A percentile compares a stretch with the other conserved stretches of the same genome.
These are phyloP conservation scores for Mormyrops boulengeri DNA, from an alignment of 2,797 vertebrate genomes.

Conservation along the genomic window DNA sequence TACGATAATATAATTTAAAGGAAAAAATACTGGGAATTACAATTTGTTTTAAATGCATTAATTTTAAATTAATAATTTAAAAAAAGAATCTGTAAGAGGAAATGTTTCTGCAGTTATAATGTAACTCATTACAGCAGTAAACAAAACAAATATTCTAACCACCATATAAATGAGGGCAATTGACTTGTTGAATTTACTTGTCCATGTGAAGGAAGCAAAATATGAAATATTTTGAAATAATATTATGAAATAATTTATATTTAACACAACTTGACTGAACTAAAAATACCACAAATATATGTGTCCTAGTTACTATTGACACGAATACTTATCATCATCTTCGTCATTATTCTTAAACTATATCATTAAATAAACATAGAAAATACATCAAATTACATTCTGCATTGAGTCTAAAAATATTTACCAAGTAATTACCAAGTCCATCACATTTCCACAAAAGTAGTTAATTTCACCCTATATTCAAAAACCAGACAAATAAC, in stretches of 20 bases:
- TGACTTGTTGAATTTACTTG: neutral
- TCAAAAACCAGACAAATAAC: slow-evolving; percentile 21
- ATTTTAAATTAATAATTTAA: neutral
- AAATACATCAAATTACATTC: neutral
- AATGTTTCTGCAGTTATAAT: neutral
- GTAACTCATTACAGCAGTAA: neutral
- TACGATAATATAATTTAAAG: neutral
- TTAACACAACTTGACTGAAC: neutral
- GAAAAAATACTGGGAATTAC: neutral
- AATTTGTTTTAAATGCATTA: neutral
- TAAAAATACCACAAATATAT: neutral
- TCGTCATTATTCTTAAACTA: neutral
- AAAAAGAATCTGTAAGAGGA: neutral
- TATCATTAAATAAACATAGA: neutral
- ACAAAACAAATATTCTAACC: neutral
- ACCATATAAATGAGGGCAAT: neutral
- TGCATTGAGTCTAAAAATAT: neutral
- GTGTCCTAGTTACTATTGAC: neutral
- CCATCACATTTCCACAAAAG: neutral
- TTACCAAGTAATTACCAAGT: neutral
- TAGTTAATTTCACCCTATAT: neutral
- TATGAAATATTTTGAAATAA: neutral
- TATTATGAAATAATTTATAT: too few relatives aligned
- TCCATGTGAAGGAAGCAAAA: neutral
- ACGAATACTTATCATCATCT: neutral